These are phyloP conservation scores for Zaprionus gabonicus DNA, from an alignment of 1,140 invertebrate species.

Conservation along the genomic window DNA sequence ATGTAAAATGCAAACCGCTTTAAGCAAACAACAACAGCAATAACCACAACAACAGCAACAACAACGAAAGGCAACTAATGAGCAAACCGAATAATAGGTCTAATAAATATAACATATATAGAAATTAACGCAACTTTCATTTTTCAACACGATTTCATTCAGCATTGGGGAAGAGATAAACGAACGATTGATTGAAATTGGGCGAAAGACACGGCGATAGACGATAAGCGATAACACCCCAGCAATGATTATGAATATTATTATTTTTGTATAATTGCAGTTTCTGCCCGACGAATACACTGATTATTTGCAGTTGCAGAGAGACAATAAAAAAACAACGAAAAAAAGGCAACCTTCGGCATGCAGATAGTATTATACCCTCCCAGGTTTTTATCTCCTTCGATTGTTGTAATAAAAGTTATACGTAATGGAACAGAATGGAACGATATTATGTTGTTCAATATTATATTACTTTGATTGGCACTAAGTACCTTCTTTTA, in stretches of 20 bases:
- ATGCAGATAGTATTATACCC: too few species aligned
- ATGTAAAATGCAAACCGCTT: slow-evolving; percentile 42
- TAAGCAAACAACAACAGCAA: slow-evolving; percentile 34
- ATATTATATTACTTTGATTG: too few species aligned
- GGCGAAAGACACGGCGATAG: background rate
- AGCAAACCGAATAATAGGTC: slow-evolving; percentile 31
- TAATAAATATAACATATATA: slow-evolving; percentile 20
- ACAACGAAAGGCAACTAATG: slow-evolving; percentile 24
- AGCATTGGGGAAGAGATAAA: slow-evolving; percentile 1
- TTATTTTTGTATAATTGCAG: background rate
- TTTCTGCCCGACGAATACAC: background rate
- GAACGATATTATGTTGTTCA: too few species aligned
- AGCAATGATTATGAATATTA: background rate
- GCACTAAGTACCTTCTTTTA: too few species aligned
- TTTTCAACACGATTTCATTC: slow-evolving; percentile 35
- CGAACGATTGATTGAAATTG: background rate
- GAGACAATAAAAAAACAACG: background rate
- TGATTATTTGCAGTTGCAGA: background rate
- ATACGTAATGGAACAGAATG: too few species aligned
- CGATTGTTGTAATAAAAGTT: too few species aligned
- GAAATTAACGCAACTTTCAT: slow-evolving; percentile 45
- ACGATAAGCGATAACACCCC: slow-evolving; percentile 16
- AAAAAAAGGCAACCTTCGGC: background rate
- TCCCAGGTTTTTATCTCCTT: too few species aligned
- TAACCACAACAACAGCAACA: background rate